phyloP scores from a whole-genome alignment of 2,113 vertebrate species.

The Athene cunicularia region DNA sequence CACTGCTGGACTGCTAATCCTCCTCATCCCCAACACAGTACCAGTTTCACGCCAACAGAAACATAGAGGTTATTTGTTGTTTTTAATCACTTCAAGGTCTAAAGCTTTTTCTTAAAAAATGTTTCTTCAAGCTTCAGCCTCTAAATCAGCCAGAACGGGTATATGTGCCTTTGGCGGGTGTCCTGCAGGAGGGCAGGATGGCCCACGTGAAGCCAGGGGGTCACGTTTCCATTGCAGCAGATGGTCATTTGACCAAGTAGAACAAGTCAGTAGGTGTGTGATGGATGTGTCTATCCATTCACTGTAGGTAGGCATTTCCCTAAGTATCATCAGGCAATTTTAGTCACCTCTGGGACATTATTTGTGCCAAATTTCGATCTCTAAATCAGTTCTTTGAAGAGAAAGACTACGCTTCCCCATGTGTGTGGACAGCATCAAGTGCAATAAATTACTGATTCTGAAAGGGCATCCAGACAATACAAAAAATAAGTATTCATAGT shows the following conservation, averaged over 20 bases:
- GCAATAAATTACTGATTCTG: neutral
- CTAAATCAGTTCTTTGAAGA: neutral
- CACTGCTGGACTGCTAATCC: neutral
- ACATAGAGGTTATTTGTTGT: neutral
- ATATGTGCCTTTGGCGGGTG: neutral
- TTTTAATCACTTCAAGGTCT: neutral
- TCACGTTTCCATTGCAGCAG: neutral
- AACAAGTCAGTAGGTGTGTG: neutral
- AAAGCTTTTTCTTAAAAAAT: neutral
- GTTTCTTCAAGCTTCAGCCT: neutral
- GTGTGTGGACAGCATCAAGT: neutral
- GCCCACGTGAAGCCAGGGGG: fast-evolving
- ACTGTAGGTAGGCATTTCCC: neutral
- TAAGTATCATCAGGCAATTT: neutral
- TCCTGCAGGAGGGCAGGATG: neutral
- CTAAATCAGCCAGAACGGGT: neutral
- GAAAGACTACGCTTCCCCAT: fast-evolving
- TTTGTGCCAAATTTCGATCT: neutral
- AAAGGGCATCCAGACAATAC: neutral
- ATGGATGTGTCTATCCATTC: neutral
- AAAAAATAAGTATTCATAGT: neutral
- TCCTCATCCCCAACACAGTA: neutral
- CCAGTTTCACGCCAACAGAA: neutral
- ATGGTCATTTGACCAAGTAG: neutral
- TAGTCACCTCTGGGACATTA: neutral